Evolutionary conservation across 2,113 vertebrate genomes (phyloP).

Genomic region (Labeo catla): DNA sequence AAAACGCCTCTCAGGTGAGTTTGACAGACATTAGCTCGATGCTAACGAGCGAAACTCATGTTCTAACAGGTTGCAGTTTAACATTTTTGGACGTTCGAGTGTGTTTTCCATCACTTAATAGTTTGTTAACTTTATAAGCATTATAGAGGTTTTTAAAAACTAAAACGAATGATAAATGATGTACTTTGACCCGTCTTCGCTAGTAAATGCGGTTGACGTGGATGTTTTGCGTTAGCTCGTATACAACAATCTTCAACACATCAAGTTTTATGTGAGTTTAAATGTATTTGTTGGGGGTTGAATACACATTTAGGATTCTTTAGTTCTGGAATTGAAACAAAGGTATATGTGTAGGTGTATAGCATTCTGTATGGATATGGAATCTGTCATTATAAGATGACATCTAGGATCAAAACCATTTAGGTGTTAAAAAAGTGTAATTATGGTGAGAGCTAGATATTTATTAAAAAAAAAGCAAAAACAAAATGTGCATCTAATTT

Average conservation of each 20-base stretch:
- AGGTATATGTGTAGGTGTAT: neutral
- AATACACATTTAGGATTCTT: neutral
- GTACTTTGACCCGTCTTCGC: neutral
- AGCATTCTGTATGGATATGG: neutral
- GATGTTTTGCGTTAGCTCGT: neutral
- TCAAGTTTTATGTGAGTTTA: neutral
- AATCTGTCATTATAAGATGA: neutral
- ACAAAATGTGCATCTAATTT: neutral
- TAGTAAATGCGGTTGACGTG: neutral
- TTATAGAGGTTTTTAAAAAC: neutral
- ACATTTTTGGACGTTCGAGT: neutral
- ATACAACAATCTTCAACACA: neutral
- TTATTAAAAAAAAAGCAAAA: neutral
- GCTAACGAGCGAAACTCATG: conserved; percentile 32
- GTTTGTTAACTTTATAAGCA: neutral
- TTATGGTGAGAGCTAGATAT: neutral
- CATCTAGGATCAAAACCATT: neutral
- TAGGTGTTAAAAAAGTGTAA: neutral
- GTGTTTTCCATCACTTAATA: neutral
- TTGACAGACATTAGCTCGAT: conserved; percentile 23
- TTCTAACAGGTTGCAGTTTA: conserved; percentile 30
- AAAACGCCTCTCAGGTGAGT: conserved; percentile 21
- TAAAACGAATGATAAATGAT: neutral
- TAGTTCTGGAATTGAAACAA: neutral
- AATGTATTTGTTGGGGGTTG: neutral